These are phyloP conservation scores for Chlamydotis undulata DNA, from an alignment of 2,113 vertebrate species.

Conservation along the genomic window DNA sequence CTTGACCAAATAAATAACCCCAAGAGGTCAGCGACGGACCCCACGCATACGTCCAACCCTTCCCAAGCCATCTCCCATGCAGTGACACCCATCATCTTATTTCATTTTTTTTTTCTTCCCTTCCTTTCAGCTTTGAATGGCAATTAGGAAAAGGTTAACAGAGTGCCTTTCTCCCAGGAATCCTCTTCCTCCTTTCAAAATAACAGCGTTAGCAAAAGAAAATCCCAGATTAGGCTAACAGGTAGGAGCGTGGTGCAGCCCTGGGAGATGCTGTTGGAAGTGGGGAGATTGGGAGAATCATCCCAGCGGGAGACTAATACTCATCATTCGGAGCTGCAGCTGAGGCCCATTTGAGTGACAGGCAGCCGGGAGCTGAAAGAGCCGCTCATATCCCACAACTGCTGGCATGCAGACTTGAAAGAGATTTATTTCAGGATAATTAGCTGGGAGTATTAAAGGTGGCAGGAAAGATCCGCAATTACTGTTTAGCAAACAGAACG, in stretches of 20 bases:
- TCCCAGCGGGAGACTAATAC: conserved; percentile 95
- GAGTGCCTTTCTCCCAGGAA: conserved; percentile 83
- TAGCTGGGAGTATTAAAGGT: conserved; percentile 88
- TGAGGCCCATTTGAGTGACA: conserved; percentile 96
- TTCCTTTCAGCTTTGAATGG: conserved; percentile 74
- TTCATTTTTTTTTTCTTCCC: not conserved
- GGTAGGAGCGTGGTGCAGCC: conserved; percentile 82
- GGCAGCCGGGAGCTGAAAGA: conserved; percentile 84
- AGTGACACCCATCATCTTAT: conserved; percentile 12
- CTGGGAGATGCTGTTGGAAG: conserved; percentile 85
- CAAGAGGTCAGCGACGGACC: not conserved
- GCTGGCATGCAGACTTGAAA: conserved; percentile 86
- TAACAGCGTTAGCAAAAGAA: conserved; percentile 89
- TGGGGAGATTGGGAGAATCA: conserved; percentile 85
- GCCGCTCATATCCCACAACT: conserved; percentile 83
- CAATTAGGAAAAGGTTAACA: conserved; percentile 83
- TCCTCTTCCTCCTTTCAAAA: conserved; percentile 85
- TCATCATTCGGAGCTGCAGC: conserved; percentile 91
- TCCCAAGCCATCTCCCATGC: not conserved
- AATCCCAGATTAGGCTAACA: conserved; percentile 90
- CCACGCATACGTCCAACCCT: not conserved
- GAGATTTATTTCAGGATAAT: conserved; percentile 91
- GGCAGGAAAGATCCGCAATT: conserved; percentile 83
- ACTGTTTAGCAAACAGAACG: conserved; percentile 85
- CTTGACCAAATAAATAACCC: not conserved